Percentiles rank a stretch among this genome's conserved stretches.
Evolutionary conservation across 2,113 vertebrate species (phyloP).

Genomic region (Gallinago jamesoni): DNA sequence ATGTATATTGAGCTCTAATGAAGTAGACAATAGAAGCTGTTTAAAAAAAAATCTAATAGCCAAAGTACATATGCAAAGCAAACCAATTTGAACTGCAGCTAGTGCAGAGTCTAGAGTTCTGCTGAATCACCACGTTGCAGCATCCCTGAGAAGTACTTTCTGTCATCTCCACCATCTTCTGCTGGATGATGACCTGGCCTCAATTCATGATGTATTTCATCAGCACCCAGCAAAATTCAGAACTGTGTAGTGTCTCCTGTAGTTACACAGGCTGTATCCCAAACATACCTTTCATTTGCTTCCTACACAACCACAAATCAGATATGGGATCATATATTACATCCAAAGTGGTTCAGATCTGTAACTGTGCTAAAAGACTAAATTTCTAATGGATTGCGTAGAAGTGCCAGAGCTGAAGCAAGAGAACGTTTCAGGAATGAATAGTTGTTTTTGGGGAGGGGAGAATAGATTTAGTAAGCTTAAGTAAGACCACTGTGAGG

Average conservation of each 20-base stretch:
- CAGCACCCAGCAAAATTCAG: neutral
- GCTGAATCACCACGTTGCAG: neutral
- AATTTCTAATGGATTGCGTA: neutral
- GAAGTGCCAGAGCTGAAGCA: neutral
- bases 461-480: neutral
- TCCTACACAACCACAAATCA: neutral
- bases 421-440: neutral
- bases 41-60: neutral
- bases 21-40: neutral
- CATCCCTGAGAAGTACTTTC: neutral
- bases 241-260: neutral
- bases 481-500: neutral
- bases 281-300: neutral
- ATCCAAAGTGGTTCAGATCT: neutral
- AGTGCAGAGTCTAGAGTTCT: neutral
- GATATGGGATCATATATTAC: neutral
- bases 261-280: neutral
- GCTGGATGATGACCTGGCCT: neutral
- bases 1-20: neutral
- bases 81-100: neutral
- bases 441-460: neutral
- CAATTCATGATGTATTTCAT: neutral
- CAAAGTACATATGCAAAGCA: neutral
- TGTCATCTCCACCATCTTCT: neutral
- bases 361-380: neutral